phyloP scores from a whole-genome alignment of 2,888 invertebrate genomes.

The Scrobipalpa atriplicella region DNA sequence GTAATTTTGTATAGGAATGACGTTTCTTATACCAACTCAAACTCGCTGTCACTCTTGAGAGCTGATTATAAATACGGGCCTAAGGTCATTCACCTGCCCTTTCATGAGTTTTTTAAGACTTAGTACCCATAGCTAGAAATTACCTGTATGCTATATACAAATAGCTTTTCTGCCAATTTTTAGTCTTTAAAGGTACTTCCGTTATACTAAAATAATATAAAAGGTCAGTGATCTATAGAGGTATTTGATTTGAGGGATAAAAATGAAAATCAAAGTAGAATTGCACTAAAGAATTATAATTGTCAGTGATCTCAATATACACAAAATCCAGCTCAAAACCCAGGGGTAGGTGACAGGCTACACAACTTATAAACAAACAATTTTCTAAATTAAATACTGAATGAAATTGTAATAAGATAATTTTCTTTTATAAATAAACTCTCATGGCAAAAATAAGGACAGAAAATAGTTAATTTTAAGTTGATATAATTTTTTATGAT shows the following conservation, averaged over 20 bases:
- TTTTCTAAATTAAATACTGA: background rate
- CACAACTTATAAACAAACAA: background rate
- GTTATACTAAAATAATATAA: background rate
- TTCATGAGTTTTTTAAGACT: too few species aligned
- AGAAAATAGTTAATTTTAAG: background rate
- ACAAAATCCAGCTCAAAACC: slow-evolving; percentile 35
- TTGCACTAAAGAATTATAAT: slow-evolving; percentile 81
- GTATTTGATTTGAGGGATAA: background rate
- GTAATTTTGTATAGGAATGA: too few species aligned
- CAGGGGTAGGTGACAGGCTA: background rate
- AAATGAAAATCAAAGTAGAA: slow-evolving; percentile 54
- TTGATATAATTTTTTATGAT: background rate
- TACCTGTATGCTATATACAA: too few species aligned
- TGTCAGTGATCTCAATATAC: slow-evolving; percentile 67
- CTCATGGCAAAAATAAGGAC: background rate
- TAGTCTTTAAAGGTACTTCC: background rate
- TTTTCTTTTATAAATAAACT: background rate
- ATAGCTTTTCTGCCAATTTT: background rate
- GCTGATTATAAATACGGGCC: too few species aligned
- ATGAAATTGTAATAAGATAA: background rate
- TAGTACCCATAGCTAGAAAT: too few species aligned
- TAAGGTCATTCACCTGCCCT: too few species aligned
- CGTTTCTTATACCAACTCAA: too few species aligned
- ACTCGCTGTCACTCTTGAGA: too few species aligned
- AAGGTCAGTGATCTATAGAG: background rate